A percentile compares a stretch with the other conserved stretches of the same genome.
Evolutionary conservation across 2,797 vertebrate genomes (phyloP).

Genomic region (Sylvilagus floridanus): DNA sequence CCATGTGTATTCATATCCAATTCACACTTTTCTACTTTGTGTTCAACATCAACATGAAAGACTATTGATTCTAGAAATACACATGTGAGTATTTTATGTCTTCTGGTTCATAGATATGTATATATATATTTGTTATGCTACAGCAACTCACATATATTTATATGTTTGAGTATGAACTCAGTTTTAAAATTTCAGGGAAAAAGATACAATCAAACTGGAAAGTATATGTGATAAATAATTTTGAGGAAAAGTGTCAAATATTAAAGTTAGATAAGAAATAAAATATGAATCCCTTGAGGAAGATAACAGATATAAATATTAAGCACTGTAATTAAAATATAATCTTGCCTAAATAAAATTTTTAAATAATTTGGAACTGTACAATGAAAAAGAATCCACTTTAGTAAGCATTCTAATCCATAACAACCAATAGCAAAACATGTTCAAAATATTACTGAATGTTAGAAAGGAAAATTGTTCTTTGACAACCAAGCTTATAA

Average conservation of each 20-base stretch:
- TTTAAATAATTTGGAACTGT: not conserved
- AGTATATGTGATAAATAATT: not conserved
- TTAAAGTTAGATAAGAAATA: not conserved
- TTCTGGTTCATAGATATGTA: too few species aligned
- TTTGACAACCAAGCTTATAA: not conserved
- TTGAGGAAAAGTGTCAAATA: not conserved
- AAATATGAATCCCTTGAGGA: not conserved
- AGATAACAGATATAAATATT: not conserved
- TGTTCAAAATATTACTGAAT: not conserved
- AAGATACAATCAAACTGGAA: not conserved
- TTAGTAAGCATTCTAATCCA: not conserved
- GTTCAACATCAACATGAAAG: too few species aligned
- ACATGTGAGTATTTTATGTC: too few species aligned
- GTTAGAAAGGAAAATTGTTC: not conserved
- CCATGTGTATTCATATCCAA: too few species aligned
- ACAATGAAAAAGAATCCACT: not conserved
- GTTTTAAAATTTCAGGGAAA: not conserved
- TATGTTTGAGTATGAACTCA: too few species aligned
- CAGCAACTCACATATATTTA: too few species aligned
- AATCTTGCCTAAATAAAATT: not conserved
- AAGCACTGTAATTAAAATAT: not conserved
- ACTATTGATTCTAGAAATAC: too few species aligned
- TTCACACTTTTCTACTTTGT: too few species aligned
- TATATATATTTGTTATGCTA: too few species aligned
- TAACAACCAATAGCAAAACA: not conserved